phyloP scores from a whole-genome alignment of 1,140 invertebrate species.

The Cherax destructor region DNA sequence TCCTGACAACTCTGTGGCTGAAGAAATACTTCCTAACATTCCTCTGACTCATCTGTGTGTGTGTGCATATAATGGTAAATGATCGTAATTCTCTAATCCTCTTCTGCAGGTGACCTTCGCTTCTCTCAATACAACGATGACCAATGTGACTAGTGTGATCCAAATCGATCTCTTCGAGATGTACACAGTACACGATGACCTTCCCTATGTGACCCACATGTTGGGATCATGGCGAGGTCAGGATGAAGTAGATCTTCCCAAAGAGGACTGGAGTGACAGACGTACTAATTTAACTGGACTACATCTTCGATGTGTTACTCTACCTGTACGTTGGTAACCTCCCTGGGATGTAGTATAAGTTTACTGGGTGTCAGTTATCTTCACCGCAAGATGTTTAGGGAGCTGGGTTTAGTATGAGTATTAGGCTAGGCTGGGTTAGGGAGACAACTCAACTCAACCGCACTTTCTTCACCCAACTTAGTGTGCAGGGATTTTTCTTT shows the following conservation, averaged over 20 bases:
- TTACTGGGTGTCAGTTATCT: too few species aligned
- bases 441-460: too few species aligned
- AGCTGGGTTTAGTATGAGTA: too few species aligned
- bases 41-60: background rate
- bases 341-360: too few species aligned
- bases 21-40: background rate
- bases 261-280: conserved; percentile 41
- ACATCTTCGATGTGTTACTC: conserved; percentile 43
- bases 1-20: background rate
- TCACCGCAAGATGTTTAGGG: too few species aligned
- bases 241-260: background rate
- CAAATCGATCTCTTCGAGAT: conserved; percentile 13
- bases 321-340: conserved; percentile 2
- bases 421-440: too few species aligned
- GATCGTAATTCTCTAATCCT: background rate
- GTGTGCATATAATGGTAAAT: background rate
- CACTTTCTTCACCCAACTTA: too few species aligned
- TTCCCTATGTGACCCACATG: background rate
- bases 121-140: background rate
- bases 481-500: too few species aligned
- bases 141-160: background rate
- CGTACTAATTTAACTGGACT: conserved; percentile 51
- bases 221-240: conserved; percentile 19
- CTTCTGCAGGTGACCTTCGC: conserved; percentile 29
- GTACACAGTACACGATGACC: background rate